Base-by-base conservation (phyloP, 1,140 invertebrate species). In the Goniozus legneri region DNA sequence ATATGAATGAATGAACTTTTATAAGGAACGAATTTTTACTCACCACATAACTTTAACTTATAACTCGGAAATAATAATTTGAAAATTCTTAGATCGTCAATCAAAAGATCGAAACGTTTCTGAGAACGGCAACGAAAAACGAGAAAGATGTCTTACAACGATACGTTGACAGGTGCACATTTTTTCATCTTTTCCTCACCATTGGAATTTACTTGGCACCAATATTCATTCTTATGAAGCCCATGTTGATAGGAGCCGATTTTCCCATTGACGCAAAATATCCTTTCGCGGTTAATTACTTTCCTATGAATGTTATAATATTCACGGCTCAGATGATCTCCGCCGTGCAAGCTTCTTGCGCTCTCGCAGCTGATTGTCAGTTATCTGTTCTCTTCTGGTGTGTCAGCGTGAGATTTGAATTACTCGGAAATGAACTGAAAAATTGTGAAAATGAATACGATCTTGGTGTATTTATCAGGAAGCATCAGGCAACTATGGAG, bases 231-330 rank as follows among this genome's bases (percentile, higher is more conserved):
- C 40, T 63, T 3, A 12, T 51, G 1, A 7, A 31, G 1, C 60
- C 60, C n/a, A 24, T 60, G 13, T 7, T 53, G 6, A 19, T 38
- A 2, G 13, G 30, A 7, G 44, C 58, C 19, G 32, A 39, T 8
- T 58, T 47, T 31, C 62, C 54, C 8, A 56, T 56, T 0, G 40
- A 57, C 12, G 52, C 52, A 2, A 41, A 50, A 14, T 65, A 64
- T 44, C 61, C 64, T 13, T 66, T 66, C 31, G 2, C 24, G 1
- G 27, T 57, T 3, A 27, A 60, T 13, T 37, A 43, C 38, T 14
- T 31, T 19, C 41, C 44, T 0, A 7, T 60, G 10, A 50, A 33
- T 22, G 43, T 33, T 2, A 37, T 56, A 0, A 44, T 65, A 2
- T 64, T 54, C 14, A 1, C 45, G 0, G 55, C 60, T 6, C 62